phyloP scores from a whole-genome alignment of 2,888 invertebrate genomes.

The Ypsolopha scabrella region DNA sequence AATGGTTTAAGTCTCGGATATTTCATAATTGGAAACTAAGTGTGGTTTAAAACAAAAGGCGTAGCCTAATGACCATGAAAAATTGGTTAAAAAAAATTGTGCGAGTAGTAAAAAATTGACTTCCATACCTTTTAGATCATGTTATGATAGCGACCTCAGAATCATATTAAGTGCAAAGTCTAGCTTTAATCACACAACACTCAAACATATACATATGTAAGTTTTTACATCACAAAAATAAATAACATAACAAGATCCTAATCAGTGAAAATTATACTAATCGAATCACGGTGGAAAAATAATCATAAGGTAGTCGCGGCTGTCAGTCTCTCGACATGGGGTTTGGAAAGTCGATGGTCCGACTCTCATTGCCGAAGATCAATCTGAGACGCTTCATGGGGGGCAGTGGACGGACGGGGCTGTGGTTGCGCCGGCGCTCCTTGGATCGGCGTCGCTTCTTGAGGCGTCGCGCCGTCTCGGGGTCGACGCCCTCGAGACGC shows the following conservation, averaged over 20 bases:
- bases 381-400: slow-evolving; percentile 88
- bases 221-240: slow-evolving; percentile 49
- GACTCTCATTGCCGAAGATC: slow-evolving; percentile 90
- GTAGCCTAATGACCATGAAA: no score
- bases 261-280: slow-evolving; percentile 66
- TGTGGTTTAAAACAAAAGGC: no score
- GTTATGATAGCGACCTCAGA: no score
- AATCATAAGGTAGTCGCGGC: slow-evolving; percentile 51
- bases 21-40: no score
- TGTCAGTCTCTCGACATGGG: slow-evolving; percentile 73
- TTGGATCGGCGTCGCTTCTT: slow-evolving; percentile 68
- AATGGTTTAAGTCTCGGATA: no score
- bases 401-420: slow-evolving; percentile 71
- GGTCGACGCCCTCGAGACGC: slow-evolving; percentile 81
- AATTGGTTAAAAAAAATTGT: no score
- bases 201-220: neutral
- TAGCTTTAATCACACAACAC: neutral
- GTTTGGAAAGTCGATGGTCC: slow-evolving; percentile 89
- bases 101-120: no score
- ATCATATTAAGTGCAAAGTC: neutral
- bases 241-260: slow-evolving; percentile 62
- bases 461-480: slow-evolving; percentile 63
- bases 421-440: slow-evolving; percentile 61
- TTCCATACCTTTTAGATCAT: no score
- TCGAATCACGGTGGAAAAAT: slow-evolving; percentile 64